A percentile compares a stretch with the other conserved stretches of the same genome.
phyloP scores from a whole-genome alignment of 2,888 invertebrate genomes.

The Caenorhabditis zanzibari region DNA sequence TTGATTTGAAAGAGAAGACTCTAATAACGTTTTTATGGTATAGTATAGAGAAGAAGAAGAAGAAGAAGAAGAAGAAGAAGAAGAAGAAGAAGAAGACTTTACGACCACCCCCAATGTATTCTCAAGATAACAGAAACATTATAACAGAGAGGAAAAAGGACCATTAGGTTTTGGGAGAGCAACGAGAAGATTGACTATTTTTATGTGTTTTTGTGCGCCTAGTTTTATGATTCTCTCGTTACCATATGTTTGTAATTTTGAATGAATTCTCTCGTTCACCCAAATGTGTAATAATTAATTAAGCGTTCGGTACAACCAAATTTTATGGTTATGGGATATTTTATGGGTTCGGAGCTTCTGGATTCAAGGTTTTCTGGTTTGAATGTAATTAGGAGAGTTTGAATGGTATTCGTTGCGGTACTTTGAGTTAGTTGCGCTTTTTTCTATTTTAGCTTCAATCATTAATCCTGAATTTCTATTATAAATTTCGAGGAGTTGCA shows the following conservation, averaged over 20 bases:
- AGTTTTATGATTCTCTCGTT: conserved; percentile 21
- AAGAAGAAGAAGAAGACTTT: conserved; percentile 26
- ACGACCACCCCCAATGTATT: conserved; percentile 41
- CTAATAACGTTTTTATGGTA: conserved; percentile 49
- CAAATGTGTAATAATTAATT: conserved; percentile 1
- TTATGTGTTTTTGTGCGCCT: conserved; percentile 15
- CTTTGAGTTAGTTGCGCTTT: too few relatives aligned
- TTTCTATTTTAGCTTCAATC: too few relatives aligned
- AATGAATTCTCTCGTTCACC: background rate
- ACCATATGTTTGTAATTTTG: conserved; percentile 38
- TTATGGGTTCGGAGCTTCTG: background rate
- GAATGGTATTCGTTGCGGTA: too few relatives aligned
- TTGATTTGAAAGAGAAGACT: conserved; percentile 21
- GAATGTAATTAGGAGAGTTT: background rate
- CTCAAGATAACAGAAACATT: conserved; percentile 39
- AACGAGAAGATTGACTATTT: conserved; percentile 17
- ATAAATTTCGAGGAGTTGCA: too few relatives aligned
- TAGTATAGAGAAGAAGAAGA: conserved; percentile 7
- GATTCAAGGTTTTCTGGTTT: background rate
- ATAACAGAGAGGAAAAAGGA: conserved; percentile 11
- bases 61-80: conserved; percentile 13
- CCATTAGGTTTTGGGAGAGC: conserved; percentile 30
- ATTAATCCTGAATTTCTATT: too few relatives aligned
- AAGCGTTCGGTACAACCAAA: background rate
- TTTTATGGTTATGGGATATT: background rate